phyloP scores from a whole-genome alignment of 2,888 invertebrate genomes.

The Cantharis nigra region DNA sequence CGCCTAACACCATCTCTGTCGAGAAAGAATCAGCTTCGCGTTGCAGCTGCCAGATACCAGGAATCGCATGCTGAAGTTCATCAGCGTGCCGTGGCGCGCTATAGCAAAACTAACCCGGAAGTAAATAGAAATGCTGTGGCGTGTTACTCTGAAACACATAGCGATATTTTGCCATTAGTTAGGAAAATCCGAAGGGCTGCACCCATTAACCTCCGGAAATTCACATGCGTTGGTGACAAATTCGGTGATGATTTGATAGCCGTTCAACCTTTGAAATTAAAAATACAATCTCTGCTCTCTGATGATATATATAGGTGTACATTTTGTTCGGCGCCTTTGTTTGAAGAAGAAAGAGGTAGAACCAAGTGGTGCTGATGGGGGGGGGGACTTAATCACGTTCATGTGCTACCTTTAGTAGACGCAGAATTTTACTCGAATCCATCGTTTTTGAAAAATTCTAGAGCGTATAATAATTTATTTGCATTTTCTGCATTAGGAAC shows the following conservation, averaged over 20 bases:
- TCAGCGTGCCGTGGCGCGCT: no score
- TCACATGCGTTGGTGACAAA: neutral
- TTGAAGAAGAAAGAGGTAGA: neutral
- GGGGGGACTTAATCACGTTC: neutral
- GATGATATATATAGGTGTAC: neutral
- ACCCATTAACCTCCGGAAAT: no score
- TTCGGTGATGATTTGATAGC: neutral
- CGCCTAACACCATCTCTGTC: no score
- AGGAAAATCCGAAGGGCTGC: no score
- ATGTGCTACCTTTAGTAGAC: neutral
- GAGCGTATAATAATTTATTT: neutral
- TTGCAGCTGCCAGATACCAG: no score
- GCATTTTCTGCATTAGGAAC: no score
- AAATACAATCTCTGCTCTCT: neutral
- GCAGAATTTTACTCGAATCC: neutral
- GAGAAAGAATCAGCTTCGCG: no score
- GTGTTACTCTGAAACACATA: no score
- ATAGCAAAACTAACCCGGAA: no score
- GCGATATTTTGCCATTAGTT: no score
- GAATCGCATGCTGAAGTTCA: no score
- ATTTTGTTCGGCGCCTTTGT: neutral
- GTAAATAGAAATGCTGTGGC: no score
- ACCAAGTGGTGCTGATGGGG: neutral
- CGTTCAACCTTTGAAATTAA: neutral
- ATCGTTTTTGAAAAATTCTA: neutral